Base-by-base conservation (phyloP, 2,888 invertebrate genomes). In the Drosophila anomalata region DNA sequence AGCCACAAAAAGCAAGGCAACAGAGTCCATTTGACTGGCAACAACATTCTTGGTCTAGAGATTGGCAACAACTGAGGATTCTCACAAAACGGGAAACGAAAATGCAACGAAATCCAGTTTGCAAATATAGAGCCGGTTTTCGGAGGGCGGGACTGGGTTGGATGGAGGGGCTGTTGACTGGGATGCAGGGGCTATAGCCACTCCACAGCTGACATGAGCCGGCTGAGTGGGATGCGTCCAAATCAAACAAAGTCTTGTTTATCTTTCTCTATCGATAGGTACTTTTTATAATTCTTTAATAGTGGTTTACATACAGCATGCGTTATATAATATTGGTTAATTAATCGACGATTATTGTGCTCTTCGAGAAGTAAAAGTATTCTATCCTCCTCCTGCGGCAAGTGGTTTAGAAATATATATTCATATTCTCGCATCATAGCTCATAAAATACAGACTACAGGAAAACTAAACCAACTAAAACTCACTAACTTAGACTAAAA, bases 401-500 rank as follows among this genome's bases (percentile, higher is more conserved):
- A 48, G 33, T 36, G 47, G 33, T 29, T 56, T 60, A 39, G 24
- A 39, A n/a, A 29, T 53, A 54, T 36, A 44, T 57, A 53, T 59
- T 33, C 33, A n/a, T 33, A n/a, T 33, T 5, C 12, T 33, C 33
- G 36, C 36, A 67, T 60, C 33, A 53, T 60, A 73, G 62, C 48
- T 58, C 58, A 29, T 41, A 71, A 31, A 42, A 39, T 56, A 61
- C 47, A 57, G 55, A 56, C 17, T 56, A 59, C 52, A 63, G 76
- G 73, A 54, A 48, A 54, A 65, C 62, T 56, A 71, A 75, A 75
- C 53, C 60, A 53, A 24, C 44, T 50, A 65, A 52, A 44, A 50
- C 31, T 73, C 72, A 72, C 79, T 69, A 73, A 61, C 79, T 80
- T 79, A 73, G 51, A 67, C 73, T 81, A 77, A 36, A 60, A 79